These are phyloP conservation scores for Metallyticus violacea DNA, from an alignment of 2,888 invertebrate species.

Conservation along the genomic window DNA sequence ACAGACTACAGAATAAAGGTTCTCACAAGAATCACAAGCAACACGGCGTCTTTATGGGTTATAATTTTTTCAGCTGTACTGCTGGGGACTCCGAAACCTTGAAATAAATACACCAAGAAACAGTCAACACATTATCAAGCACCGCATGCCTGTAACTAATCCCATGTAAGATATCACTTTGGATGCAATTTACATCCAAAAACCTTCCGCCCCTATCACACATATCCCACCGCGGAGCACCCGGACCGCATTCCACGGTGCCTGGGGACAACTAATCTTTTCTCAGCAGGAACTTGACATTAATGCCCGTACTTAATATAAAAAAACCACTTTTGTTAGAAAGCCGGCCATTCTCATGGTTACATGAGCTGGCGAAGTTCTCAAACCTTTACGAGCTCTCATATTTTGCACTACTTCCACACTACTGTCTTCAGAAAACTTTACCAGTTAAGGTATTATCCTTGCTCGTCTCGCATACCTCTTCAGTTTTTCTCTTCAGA, in stretches of 20 bases:
- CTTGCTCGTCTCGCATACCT: not conserved
- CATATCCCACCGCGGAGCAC: too few species aligned
- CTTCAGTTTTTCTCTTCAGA: not conserved
- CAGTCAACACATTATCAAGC: not conserved
- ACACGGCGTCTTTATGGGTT: not conserved
- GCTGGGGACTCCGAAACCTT: not conserved
- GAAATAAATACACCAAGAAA: not conserved
- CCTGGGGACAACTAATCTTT: not conserved
- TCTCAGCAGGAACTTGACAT: not conserved
- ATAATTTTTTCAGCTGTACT: not conserved
- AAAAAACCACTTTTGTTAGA: not conserved
- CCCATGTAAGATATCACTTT: not conserved
- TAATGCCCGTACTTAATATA: not conserved
- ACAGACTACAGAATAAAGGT: not conserved
- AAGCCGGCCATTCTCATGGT: not conserved
- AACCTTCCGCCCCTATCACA: not conserved
- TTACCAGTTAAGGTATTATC: not conserved
- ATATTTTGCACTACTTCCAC: not conserved
- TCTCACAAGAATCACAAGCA: not conserved
- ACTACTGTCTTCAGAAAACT: not conserved
- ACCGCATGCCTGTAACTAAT: not conserved
- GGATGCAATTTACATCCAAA: not conserved
- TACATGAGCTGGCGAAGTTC: not conserved
- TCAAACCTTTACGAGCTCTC: not conserved
- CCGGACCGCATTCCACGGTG: not conserved